Evolutionary conservation across 2,888 invertebrate genomes (phyloP), one percentile per base, ranked within the genome.

Genomic region (Lypha dubia): DNA sequence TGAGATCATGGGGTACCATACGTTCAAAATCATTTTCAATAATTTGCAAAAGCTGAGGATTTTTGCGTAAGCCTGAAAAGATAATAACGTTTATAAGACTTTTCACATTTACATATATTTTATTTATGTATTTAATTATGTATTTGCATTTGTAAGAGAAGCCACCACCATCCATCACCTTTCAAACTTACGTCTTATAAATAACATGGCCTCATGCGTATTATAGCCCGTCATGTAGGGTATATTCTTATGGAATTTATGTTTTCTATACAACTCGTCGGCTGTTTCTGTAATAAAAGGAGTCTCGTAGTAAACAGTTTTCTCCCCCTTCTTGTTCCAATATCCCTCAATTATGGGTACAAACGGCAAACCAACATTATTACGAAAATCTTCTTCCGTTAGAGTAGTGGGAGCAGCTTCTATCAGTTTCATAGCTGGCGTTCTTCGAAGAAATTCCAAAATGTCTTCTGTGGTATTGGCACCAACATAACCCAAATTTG

Each of bases 141-240:
- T n/a, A n/a, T n/a, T n/a, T n/a, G n/a, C 44, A 3, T 22, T 8
- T 24, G 41, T 15, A 2, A 28, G 28, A 28, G 5, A 4, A 28
- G 28, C 28, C 28, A 28, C 9, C 3, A 11, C 15, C 44, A 32
- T 60, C 9, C 3, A 11, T 22, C 44, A 32, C 60, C 13, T 17
- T 35, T 1, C 4, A 15, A 68, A 88, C 89, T 81, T 84, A 94
- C 94, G 93, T 92, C 94, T 90, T 71, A 94, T 93, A n/a, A 94
- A 92, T 41, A 94, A 93, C 88, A 94, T 93, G n/a, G 95, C 95
- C 87, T 95, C 95, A 86, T 95, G 94, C 0, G 94, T 94, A 81
- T 95, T 95, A 87, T 94, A 94, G 0, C 95, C 95, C 0, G 94
- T 93, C 85, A 95, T 93, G 87, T 94, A 93, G 0, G 95, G 95